Percentiles rank a stretch among this genome's conserved stretches.
Conservation (phyloP, 2,113 vertebrate species). For the Chunga burmeisteri region DNA sequence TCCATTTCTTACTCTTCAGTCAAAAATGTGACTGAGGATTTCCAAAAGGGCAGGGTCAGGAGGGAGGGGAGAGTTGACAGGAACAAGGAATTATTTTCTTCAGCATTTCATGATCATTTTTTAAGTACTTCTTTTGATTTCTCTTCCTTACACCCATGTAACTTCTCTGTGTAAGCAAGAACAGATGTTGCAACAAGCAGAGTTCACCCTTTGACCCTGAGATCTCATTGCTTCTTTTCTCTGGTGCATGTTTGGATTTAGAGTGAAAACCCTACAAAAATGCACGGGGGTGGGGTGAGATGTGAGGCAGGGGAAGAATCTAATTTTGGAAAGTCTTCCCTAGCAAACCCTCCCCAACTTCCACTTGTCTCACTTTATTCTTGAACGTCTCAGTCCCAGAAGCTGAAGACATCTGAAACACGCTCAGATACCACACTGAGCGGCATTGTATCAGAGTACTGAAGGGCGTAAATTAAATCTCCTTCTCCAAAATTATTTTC, state of each 20-base stretch:
- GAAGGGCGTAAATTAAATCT: neutral
- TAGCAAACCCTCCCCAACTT: neutral
- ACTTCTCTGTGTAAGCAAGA: constrained; percentile 66
- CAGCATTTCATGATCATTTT: constrained; percentile 33
- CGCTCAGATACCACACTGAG: neutral
- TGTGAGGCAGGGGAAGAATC: neutral
- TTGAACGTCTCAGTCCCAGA: neutral
- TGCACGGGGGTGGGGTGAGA: neutral
- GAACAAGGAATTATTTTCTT: constrained; percentile 36
- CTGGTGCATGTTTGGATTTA: constrained; percentile 54
- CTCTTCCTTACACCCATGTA: constrained; percentile 39
- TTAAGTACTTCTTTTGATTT: constrained; percentile 57
- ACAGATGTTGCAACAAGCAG: constrained; percentile 71
- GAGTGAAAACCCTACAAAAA: constrained; percentile 50
- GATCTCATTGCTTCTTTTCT: constrained; percentile 32
- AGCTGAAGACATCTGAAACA: neutral
- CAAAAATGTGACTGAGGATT: constrained; percentile 21
- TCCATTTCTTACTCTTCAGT: constrained; percentile 10
- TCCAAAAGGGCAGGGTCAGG: neutral
- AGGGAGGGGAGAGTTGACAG: neutral
- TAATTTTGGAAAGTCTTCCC: constrained; percentile 35
- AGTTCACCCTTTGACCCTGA: constrained; percentile 32
- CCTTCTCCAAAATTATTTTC: neutral
- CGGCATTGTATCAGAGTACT: neutral
- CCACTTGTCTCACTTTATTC: constrained; percentile 25